These are phyloP conservation scores for Otolemur garnettii DNA, from an alignment of 2,113 vertebrate genomes.

Conservation along the genomic window DNA sequence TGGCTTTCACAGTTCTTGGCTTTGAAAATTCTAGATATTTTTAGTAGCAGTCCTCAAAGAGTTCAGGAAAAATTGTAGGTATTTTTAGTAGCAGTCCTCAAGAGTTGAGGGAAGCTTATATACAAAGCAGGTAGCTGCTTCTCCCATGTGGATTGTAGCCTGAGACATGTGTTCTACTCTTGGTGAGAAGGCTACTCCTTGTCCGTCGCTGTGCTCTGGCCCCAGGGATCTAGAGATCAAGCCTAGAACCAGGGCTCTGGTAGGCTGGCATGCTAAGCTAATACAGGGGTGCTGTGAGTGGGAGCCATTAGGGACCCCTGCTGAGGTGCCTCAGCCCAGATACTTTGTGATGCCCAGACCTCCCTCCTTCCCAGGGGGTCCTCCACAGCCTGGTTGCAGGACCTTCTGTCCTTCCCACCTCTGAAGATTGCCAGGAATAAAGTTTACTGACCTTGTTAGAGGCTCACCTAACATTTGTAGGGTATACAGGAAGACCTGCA, in stretches of 20 bases:
- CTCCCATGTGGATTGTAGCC: not conserved
- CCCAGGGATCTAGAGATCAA: not conserved
- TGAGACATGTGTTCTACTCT: not conserved
- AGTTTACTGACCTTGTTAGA: not conserved
- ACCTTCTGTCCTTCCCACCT: not conserved
- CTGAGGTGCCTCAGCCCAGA: not conserved
- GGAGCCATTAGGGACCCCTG: not conserved
- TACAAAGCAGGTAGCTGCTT: not conserved
- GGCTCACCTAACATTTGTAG: not conserved
- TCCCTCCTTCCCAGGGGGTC: not conserved
- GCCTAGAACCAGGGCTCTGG: not conserved
- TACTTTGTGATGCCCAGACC: not conserved
- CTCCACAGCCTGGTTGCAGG: not conserved
- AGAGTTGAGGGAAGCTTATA: not conserved
- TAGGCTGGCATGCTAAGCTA: not conserved
- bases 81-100: not conserved
- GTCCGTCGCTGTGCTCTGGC: not conserved
- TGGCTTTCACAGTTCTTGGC: not conserved
- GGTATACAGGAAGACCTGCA: not conserved
- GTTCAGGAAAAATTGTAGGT: not conserved
- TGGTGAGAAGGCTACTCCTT: not conserved
- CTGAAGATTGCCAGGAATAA: not conserved
- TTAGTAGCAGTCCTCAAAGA: not conserved
- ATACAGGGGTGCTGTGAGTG: fast-evolving
- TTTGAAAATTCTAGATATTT: not conserved